A percentile compares a stretch with the other conserved stretches of the same genome.
Conservation (phyloP, 64 coral and sea anemone species). For the Porites australiensis region DNA sequence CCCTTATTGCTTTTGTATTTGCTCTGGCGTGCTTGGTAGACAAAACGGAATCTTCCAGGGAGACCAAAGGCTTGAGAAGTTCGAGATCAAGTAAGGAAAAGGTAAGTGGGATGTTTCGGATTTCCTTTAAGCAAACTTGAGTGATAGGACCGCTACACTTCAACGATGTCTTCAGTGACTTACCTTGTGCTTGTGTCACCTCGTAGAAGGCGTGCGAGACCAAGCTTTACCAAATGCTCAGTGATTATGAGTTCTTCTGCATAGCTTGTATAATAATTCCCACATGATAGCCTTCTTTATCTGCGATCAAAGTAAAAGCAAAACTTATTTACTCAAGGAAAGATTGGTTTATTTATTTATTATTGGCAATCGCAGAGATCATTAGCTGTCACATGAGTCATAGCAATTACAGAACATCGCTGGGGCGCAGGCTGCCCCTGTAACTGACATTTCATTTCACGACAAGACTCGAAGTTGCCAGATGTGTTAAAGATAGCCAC, state of each 20-base stretch:
- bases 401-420: background rate
- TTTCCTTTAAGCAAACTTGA: background rate
- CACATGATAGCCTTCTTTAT: background rate
- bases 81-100: conserved; percentile 32
- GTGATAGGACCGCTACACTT: background rate
- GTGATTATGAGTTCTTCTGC: too few relatives aligned
- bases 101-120: conserved; percentile 13
- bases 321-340: background rate
- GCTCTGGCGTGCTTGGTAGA: background rate
- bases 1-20: conserved; percentile 1
- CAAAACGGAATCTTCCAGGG: conserved; percentile 11
- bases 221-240: too few relatives aligned
- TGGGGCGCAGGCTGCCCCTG: background rate
- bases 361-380: background rate
- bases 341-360: background rate
- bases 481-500: conserved; percentile 47
- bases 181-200: background rate
- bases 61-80: background rate
- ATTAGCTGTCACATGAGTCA: background rate
- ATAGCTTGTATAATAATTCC: background rate
- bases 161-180: background rate
- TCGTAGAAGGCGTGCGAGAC: too few relatives aligned
- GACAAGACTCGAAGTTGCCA: background rate
- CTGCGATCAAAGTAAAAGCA: conserved; percentile 16
- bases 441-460: background rate